A percentile compares a stretch with the other conserved stretches of the same genome.
phyloP scores from a whole-genome alignment of 2,113 vertebrate species.

The Sapayoa aenigma region DNA sequence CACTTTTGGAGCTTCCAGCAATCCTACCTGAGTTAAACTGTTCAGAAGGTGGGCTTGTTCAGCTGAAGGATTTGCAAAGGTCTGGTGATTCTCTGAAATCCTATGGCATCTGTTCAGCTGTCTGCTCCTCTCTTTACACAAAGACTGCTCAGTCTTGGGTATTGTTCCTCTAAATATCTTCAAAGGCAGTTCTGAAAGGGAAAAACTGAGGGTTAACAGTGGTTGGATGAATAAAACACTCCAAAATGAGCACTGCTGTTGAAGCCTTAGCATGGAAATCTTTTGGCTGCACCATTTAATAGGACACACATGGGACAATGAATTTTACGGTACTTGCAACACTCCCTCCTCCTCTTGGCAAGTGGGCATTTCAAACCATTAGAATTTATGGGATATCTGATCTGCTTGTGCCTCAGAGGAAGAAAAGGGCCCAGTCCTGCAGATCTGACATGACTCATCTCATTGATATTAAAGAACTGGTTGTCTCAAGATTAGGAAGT shows the following conservation, averaged over 20 bases:
- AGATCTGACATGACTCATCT: neutral
- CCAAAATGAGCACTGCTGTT: neutral
- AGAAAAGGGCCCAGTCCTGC: neutral
- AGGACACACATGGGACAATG: neutral
- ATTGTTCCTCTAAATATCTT: neutral
- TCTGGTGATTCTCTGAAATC: neutral
- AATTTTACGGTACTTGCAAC: neutral
- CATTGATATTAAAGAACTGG: neutral
- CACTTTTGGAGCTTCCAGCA: neutral
- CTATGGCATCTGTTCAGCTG: neutral
- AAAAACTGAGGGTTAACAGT: neutral
- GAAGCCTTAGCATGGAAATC: neutral
- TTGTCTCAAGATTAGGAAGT: neutral
- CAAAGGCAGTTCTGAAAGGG: neutral
- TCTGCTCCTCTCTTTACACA: neutral
- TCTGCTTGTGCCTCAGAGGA: neutral
- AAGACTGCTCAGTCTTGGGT: neutral
- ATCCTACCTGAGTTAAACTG: neutral
- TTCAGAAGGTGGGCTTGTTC: neutral
- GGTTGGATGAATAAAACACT: neutral
- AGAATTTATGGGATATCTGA: conserved; percentile 3
- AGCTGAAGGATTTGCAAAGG: neutral
- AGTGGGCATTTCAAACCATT: neutral
- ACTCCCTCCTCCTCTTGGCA: neutral
- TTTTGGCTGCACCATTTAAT: neutral